Percentiles rank a stretch among this genome's conserved stretches.
Evolutionary conservation across 2,797 vertebrate species (phyloP).

Genomic region (Ciconia nigra): DNA sequence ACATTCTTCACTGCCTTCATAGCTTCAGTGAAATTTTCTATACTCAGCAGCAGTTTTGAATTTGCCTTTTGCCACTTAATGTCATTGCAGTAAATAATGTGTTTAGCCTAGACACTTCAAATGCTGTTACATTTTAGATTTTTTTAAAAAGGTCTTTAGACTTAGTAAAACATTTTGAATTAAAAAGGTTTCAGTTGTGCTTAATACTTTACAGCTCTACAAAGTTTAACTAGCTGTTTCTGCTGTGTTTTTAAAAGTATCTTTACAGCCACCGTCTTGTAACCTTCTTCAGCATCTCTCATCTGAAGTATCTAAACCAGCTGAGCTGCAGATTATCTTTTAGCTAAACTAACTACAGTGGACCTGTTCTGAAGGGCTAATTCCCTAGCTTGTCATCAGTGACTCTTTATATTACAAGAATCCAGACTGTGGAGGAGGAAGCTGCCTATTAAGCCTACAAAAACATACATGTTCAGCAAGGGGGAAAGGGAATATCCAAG

Average conservation of each 20-base stretch:
- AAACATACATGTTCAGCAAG: not conserved
- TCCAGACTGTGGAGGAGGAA: not conserved
- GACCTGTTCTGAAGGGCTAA: not conserved
- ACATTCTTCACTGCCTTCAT: not conserved
- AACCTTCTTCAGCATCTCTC: not conserved
- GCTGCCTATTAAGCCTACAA: not conserved
- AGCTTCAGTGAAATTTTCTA: not conserved
- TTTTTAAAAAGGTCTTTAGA: not conserved
- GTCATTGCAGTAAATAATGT: not conserved
- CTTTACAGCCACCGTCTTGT: not conserved
- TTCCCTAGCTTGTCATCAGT: not conserved
- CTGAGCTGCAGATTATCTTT: not conserved
- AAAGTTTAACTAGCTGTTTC: not conserved
- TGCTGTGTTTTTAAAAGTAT: not conserved
- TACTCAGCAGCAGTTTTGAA: not conserved
- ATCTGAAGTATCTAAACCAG: not conserved
- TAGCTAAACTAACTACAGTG: not conserved
- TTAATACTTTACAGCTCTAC: not conserved
- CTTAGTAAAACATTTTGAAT: not conserved
- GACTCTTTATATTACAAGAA: not conserved
- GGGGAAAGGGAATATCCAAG: not conserved
- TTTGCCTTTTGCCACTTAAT: not conserved
- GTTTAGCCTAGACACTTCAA: not conserved
- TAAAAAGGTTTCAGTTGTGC: not conserved
- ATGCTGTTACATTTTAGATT: not conserved